A percentile compares a stretch with the other conserved stretches of the same genome.
phyloP scores from a whole-genome alignment of 2,888 invertebrate species.

The Cephus pygmeus region DNA sequence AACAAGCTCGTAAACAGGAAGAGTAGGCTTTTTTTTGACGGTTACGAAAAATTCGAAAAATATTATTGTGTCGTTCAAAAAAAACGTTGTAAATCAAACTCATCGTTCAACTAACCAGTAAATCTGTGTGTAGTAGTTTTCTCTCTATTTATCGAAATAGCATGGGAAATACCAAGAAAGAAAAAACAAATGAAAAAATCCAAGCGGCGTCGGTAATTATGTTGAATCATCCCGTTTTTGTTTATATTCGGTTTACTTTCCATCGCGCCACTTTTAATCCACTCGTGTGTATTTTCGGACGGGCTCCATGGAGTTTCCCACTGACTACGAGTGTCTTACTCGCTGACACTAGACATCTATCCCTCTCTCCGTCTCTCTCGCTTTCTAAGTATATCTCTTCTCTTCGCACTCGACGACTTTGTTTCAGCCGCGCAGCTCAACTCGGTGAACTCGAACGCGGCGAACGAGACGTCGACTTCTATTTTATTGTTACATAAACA shows the following conservation, averaged over 20 bases:
- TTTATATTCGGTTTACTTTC: neutral
- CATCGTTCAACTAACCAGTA: neutral
- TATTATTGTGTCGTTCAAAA: neutral
- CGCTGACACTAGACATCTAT: neutral
- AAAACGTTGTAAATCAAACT: neutral
- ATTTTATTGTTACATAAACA: slow-evolving; percentile 8
- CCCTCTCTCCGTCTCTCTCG: slow-evolving; percentile 16
- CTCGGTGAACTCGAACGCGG: neutral
- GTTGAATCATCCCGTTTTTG: neutral
- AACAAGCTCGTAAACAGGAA: neutral
- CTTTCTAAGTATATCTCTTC: neutral
- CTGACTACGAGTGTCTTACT: neutral
- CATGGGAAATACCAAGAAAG: neutral
- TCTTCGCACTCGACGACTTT: neutral
- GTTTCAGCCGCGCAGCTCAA: neutral
- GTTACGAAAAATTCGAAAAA: neutral
- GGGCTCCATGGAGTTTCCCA: neutral
- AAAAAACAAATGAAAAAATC: neutral
- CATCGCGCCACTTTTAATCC: neutral
- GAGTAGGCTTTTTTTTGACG: neutral
- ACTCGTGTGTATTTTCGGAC: neutral
- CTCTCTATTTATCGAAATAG: neutral
- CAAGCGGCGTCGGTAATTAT: neutral
- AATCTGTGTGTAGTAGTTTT: too few relatives aligned
- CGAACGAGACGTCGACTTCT: neutral